Evolutionary conservation across 2,797 vertebrate genomes (phyloP).

Genomic region (Echeneis naucrates): DNA sequence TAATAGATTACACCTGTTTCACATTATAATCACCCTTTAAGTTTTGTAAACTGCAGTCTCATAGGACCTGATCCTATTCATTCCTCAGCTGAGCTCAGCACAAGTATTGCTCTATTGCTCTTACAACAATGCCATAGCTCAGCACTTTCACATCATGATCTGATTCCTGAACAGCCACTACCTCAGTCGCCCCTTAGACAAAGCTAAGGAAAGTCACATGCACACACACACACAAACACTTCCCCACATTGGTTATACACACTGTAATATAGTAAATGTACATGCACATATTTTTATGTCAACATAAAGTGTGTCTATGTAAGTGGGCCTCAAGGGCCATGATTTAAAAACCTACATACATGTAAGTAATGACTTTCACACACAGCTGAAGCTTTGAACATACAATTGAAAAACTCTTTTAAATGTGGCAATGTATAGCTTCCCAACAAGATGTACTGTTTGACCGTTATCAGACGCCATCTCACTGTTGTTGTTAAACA

Average conservation of each 20-base stretch:
- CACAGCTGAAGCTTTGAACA: no score
- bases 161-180: constrained; percentile 55
- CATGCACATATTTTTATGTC: background rate
- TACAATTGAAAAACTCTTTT: no score
- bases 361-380: no score
- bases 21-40: constrained; percentile 28
- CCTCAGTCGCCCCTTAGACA: constrained; percentile 62
- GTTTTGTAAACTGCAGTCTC: constrained; percentile 41
- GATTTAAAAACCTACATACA: no score
- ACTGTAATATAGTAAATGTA: constrained; percentile 10
- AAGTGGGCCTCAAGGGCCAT: no score
- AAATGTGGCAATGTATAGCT: no score
- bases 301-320: no score
- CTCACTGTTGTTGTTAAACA: no score
- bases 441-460: no score
- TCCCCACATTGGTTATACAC: constrained; percentile 7
- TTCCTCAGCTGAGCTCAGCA: constrained; percentile 40
- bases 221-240: constrained; percentile 18
- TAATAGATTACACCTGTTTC: constrained; percentile 54
- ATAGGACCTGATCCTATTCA: constrained; percentile 39
- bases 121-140: constrained; percentile 23
- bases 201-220: constrained; percentile 67
- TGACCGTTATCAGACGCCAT: no score
- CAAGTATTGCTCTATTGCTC: constrained; percentile 53
- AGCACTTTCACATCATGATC: constrained; percentile 47